phyloP scores from a whole-genome alignment of 2,888 invertebrate genomes.

The Hemicrepidius hirtus region DNA sequence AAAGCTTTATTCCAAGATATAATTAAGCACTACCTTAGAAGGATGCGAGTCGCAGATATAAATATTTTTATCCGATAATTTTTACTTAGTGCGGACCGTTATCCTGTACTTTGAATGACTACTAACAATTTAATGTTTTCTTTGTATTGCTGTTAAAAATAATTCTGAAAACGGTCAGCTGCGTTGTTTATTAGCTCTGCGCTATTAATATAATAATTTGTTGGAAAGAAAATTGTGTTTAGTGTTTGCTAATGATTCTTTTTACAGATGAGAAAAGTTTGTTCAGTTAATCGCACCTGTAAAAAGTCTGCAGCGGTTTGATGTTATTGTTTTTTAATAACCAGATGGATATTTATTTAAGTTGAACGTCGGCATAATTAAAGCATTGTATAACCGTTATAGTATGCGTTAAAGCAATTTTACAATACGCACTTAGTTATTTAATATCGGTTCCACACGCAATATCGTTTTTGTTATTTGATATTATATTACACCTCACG shows the following conservation, averaged over 20 bases:
- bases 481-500: constrained; percentile 2
- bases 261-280: constrained; percentile 1
- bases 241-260: constrained; percentile 14
- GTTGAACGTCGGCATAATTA: not conserved
- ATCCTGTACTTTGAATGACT: constrained; percentile 3
- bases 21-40: constrained; percentile 30
- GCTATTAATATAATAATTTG: constrained; percentile 8
- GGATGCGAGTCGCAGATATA: constrained; percentile 24
- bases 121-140: constrained; percentile 25
- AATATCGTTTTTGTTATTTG: constrained; percentile 29
- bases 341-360: not conserved
- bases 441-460: constrained; percentile 39
- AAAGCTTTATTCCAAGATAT: constrained; percentile 22
- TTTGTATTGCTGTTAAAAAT: constrained; percentile 12
- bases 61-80: constrained; percentile 32
- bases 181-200: not conserved
- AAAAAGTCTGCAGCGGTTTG: not conserved
- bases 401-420: constrained; percentile 23
- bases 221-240: constrained; percentile 6
- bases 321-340: constrained; percentile 1
- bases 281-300: constrained; percentile 5
- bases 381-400: constrained; percentile 11
- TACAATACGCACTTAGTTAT: constrained; percentile 31
- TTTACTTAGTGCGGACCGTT: constrained; percentile 18
- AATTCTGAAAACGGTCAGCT: constrained; percentile 17